Base-by-base conservation (phyloP, 2,113 vertebrate genomes). In the Hystrix brachyura region DNA sequence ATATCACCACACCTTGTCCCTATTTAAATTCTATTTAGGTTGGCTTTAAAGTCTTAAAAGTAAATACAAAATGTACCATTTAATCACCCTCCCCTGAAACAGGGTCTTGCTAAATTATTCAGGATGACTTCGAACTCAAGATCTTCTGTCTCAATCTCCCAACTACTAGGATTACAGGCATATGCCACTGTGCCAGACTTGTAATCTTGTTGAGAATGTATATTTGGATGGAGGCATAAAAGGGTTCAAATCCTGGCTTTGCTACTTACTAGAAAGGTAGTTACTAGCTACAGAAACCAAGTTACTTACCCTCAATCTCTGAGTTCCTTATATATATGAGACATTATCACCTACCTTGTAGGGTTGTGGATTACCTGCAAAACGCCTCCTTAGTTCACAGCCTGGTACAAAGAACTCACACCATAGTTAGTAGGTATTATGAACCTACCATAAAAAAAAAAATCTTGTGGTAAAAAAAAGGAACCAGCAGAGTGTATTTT, bases 331-430 rank as follows among this genome's bases (percentile, higher is more conserved):
- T 43, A 72, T 29, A 15, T 71, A 5, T n/a, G 59, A 69, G 38
- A 93, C 29, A 86, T 64, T 38, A 93, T 1, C 48, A 91, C 74
- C 84, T 95, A 95, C 80, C 57, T 95, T 94, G 81, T 7, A 83
- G 18, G 69, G 15, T 1, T 94, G 76, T n/a, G 60, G 27, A 83
- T 62, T 91, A 83, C 34, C 86, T 34, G 72, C 17, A 59, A 97
- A 94, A 76, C 4, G 17, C 65, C 69, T 83, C 51, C 57, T 94
- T 57, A 89, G 65, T 32, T 81, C 27, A 88, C 15, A 72, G 65
- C 51, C 64, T 59, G 27, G 69, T 90, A 90, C 27, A 55, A 1
- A 71, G 29, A 38, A 94, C 51, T 92, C 27, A 69, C 2, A 90
- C 14, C 21, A 32, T 7, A 38, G n/a, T 85, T 46, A 57, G 38